Base-by-base conservation (phyloP, 2,113 vertebrate genomes). In the Sinocyclocheilus anshuiensis region DNA sequence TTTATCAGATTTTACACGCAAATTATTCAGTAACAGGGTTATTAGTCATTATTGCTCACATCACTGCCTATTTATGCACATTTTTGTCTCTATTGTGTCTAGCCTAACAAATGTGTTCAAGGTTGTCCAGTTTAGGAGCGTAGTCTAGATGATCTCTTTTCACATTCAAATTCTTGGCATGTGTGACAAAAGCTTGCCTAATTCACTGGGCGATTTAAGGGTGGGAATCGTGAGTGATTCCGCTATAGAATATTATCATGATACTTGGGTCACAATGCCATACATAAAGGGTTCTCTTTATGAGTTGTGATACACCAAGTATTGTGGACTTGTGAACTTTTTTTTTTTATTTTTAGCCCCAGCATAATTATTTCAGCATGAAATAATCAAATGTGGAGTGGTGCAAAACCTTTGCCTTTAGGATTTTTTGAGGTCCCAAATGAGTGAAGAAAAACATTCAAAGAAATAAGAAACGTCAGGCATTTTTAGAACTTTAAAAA, bases 51-150 rank as follows among this genome's bases (percentile, higher is more conserved):
- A 55, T 71, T 83, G 45, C 81, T 69, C 65, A 74, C 11, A 84
- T 84, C 50, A 6, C 12, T 59, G 82, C 29, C 26, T 74, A 36
- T 59, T 83, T 57, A 72, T 84, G 69, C 82, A 59, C 82, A 59
- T 84, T 84, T 84, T 69, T 74, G 67, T 72, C 48, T 83, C 81
- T 83, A 74, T 83, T 83, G 81, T 84, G 82, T 84, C 82, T 74
- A 59, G 78, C n/a, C 77, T 72, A 78, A 74, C 36, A 72, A 75
- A 61, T 59, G 77, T 10, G 67, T 83, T 59, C 67, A 42, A 69
- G 67, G 78, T 69, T 53, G 29, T 59, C 26, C 83, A 81, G 71
- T 69, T 78, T 82, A 78, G 50, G 33, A 65, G 48, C 20, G 65
- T 20, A 77, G 61, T 59, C 53, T 77, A 10, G 22, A 59, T 69